Base-by-base conservation (phyloP, 1,140 invertebrate genomes). In the Atta texana region DNA sequence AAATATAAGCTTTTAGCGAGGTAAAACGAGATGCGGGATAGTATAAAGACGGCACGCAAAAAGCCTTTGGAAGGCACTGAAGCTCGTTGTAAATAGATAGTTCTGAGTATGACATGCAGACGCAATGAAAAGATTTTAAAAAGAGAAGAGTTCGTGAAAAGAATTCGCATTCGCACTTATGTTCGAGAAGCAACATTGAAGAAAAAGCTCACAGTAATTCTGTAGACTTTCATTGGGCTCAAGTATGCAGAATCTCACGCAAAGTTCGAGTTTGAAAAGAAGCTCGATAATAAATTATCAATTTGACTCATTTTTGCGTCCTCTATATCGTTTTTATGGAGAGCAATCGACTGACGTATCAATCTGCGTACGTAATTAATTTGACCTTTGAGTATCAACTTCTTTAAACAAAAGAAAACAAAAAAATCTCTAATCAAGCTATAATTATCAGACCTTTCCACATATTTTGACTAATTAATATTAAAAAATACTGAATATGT, bases 91-190 rank as follows among this genome's bases (percentile, higher is more conserved):
- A 89, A 91, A 87, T 85, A 91, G 91, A 92, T 92, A 24, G 24
- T 24, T 76, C 78, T 85, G 85, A 91, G 92, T 93, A 92, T 86
- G 92, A 93, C 92, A 93, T 92, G 92, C 92, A 92, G 66, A 53
- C 57, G 44, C 71, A 71, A 69, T 87, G 34, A 88, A 89, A 89
- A 87, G 82, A 63, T 78, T 59, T 59, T 75, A 51, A 55, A 69
- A 86, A 82, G 82, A 66, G 44, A 53, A 64, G 57, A 59, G 53
- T 34, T 75, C 34, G 71, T 90, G 86, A 91, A 90, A 90, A 85
- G 81, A 75, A 86, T 61, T 49, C 53, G 55, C 39, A 18, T 31
- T 21, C 24, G 24, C 53, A 57, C 55, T 81, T 18, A 64, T 44
- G 24, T 51, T 24, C 63, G 61, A 66, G 68, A 82, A 24, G 68